A percentile compares a stretch with the other conserved stretches of the same genome.
Conservation (phyloP, 1,140 invertebrate species). For the Aphidius gifuensis region DNA sequence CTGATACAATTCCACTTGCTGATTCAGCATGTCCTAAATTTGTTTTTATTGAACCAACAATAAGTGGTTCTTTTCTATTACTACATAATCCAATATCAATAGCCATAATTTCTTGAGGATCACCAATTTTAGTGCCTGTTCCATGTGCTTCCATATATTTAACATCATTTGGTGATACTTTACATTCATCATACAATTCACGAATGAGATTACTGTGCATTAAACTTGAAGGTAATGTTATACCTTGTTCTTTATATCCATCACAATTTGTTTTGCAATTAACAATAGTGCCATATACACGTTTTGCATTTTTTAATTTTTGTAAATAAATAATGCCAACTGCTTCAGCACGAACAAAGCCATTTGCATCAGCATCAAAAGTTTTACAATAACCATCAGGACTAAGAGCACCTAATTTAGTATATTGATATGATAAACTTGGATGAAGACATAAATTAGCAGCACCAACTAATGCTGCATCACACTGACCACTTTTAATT, state of each 20-base stretch:
- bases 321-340: constrained; percentile 73
- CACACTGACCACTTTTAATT: constrained; percentile 74
- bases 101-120: constrained; percentile 71
- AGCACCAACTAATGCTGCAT: constrained; percentile 84
- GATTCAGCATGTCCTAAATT: constrained; percentile 93
- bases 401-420: constrained; percentile 73
- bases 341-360: constrained; percentile 68
- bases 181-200: constrained; percentile 83
- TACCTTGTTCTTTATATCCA: constrained; percentile 82
- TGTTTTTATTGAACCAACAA: constrained; percentile 88
- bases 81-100: constrained; percentile 80
- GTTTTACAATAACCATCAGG: constrained; percentile 82
- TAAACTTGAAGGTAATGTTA: constrained; percentile 85
- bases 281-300: constrained; percentile 70
- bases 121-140: constrained; percentile 77
- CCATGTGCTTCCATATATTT: constrained; percentile 89
- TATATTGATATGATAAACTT: constrained; percentile 78
- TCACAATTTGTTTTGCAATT: constrained; percentile 73
- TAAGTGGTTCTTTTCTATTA: constrained; percentile 65
- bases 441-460: constrained; percentile 81
- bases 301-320: constrained; percentile 71
- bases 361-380: constrained; percentile 80
- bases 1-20: constrained; percentile 80
- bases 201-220: constrained; percentile 75
- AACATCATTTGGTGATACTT: constrained; percentile 62